phyloP scores from a whole-genome alignment of 2,113 vertebrate species.

The Tretioscincus oriximinensis region DNA sequence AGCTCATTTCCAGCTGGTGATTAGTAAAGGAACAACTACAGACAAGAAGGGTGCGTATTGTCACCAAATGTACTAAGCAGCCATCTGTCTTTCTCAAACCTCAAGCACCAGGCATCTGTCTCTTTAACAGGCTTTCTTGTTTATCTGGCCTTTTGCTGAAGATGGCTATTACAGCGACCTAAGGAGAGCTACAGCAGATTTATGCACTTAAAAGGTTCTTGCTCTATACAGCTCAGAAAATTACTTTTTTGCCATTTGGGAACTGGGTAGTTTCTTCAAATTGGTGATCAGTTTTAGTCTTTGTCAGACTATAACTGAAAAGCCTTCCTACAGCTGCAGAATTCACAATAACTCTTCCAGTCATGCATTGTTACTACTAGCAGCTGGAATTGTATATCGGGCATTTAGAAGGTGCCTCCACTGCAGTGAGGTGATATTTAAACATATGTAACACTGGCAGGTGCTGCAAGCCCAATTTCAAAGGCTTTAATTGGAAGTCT shows the following conservation, averaged over 20 bases:
- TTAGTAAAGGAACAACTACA: background rate
- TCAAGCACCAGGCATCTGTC: rapidly evolving
- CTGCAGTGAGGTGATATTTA: slow-evolving; percentile 14
- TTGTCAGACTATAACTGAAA: slow-evolving; percentile 33
- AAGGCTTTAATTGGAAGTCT: background rate
- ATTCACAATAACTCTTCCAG: rapidly evolving
- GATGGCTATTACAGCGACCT: slow-evolving; percentile 18
- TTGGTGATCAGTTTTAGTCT: slow-evolving; percentile 33
- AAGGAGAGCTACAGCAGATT: slow-evolving; percentile 40
- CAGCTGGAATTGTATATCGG: background rate
- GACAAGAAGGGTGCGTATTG: background rate
- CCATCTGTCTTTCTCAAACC: background rate
- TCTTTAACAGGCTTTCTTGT: slow-evolving; percentile 20
- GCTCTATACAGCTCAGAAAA: slow-evolving; percentile 41
- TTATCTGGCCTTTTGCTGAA: background rate
- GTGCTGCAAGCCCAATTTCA: background rate
- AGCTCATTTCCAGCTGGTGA: background rate
- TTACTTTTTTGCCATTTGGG: slow-evolving; percentile 36
- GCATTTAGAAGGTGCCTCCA: slow-evolving; percentile 5
- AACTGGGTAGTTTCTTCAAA: slow-evolving; percentile 33
- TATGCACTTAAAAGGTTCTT: slow-evolving; percentile 7
- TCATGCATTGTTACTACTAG: background rate
- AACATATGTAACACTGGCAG: background rate
- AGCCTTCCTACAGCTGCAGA: background rate
- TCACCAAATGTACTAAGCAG: rapidly evolving